Evolutionary conservation across 2,888 invertebrate species (phyloP), one percentile per base, ranked within the genome.

Genomic region (Pheosia tremula): DNA sequence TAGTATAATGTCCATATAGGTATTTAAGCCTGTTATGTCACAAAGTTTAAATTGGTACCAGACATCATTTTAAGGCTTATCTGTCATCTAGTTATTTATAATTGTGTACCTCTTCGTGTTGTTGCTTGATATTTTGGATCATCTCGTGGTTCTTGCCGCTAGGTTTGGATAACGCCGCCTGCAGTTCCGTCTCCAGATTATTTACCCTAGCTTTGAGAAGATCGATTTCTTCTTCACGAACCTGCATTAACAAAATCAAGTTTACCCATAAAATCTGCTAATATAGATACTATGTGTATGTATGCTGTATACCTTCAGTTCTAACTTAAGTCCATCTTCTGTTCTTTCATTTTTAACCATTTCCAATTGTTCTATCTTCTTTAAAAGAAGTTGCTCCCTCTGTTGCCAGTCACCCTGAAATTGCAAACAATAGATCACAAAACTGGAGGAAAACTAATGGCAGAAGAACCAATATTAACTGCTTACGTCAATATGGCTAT

Each of bases 171-270:
- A 94, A 69, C 1, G 93, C 93, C 0, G 93, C 93, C 53, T 90
- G 90, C 36, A 94, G 76, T 62, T 94, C 92, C 3, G 91, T 93
- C 80, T 94, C 94, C 68, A 94, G 66, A 66, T 89, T 93, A 77
- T 80, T 88, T 2, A 94, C 93, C 66, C 88, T 84, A 9, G 93
- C 94, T 84, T 90, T 94, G 3, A 94, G 81, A 1, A 94, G 85
- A 60, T 94, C 94, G 39, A 94, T 88, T 77, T 95, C 94, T 78
- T 94, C 93, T 71, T 90, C 94, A 39, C 93, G 89, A n/a, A 90
- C 86, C 94, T 95, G 65, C 4, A 59, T 43, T 45, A 37, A 47
- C 39, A 47, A 49, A 41, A 53, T n/a, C 47, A n/a, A 47, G 6
- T 11, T 47, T n/a, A n/a, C n/a, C 2, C 3, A 47, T n/a, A 47